Conservation (phyloP, 2,113 vertebrate species). For the Rhinoptilus africanus region DNA sequence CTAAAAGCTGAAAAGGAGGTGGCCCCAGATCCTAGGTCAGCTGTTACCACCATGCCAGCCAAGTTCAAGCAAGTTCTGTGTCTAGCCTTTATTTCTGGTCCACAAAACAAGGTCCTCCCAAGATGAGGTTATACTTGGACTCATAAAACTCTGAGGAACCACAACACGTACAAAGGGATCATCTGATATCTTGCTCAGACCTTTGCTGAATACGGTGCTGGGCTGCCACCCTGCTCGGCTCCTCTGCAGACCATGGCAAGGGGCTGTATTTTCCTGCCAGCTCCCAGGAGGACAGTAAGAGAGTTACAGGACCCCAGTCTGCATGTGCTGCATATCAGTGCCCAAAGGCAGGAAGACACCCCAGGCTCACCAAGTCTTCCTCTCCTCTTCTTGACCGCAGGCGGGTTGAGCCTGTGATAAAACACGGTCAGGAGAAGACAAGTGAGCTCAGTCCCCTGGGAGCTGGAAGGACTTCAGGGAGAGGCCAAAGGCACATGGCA, state of each 20-base stretch:
- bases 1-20: neutral
- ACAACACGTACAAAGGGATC: neutral
- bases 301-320: neutral
- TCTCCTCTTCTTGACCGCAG: neutral
- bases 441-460: neutral
- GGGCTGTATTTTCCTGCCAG: neutral
- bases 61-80: neutral
- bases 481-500: accelerated
- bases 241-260: neutral
- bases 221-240: neutral
- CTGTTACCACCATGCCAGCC: neutral
- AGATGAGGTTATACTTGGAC: neutral
- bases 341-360: neutral
- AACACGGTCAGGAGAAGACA: neutral
- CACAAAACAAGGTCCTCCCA: neutral
- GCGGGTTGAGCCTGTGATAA: neutral
- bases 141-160: neutral
- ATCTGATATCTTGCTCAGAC: neutral
- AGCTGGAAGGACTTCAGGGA: neutral
- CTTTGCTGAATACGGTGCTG: neutral
- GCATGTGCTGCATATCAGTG: neutral
- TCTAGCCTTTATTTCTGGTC: neutral
- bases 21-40: neutral
- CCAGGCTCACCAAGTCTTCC: neutral
- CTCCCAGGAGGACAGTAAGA: neutral